phyloP scores from a whole-genome alignment of 2,113 vertebrate genomes.

The Halcyon senegalensis region DNA sequence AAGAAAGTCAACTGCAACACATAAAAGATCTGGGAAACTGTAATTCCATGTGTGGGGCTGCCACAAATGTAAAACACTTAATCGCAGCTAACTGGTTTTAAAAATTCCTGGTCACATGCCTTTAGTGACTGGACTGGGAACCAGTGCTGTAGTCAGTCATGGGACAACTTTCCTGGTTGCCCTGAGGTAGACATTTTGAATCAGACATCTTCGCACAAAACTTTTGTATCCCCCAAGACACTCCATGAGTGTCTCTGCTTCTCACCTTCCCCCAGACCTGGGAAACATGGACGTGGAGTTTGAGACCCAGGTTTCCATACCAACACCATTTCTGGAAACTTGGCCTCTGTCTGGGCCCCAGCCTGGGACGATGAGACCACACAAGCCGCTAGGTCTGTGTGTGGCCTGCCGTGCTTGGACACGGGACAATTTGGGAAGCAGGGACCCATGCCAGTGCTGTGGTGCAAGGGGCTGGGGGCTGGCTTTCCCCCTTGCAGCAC shows the following conservation, averaged over 20 bases:
- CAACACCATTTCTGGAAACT: not conserved
- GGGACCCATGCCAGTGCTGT: not conserved
- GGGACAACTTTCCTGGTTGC: not conserved
- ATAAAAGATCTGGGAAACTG: not conserved
- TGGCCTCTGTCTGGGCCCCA: not conserved
- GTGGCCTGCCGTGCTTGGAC: not conserved
- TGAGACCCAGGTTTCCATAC: not conserved
- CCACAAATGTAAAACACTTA: not conserved
- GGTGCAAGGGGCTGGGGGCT: fast-evolving
- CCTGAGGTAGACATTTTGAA: not conserved
- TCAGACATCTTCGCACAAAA: not conserved
- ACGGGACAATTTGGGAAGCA: fast-evolving
- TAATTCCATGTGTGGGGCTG: not conserved
- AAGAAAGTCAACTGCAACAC: slow-evolving; percentile 17
- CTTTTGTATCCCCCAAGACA: not conserved
- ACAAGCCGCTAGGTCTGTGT: fast-evolving
- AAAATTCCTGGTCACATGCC: not conserved
- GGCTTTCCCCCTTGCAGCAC: not conserved
- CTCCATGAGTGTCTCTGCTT: not conserved
- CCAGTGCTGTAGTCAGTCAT: not conserved
- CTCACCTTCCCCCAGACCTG: fast-evolving
- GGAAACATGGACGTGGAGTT: fast-evolving
- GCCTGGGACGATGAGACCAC: fast-evolving
- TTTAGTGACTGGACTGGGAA: not conserved
- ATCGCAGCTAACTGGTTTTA: not conserved